Base-by-base conservation (phyloP, 2,113 vertebrate genomes). In the Neotoma lepida region DNA sequence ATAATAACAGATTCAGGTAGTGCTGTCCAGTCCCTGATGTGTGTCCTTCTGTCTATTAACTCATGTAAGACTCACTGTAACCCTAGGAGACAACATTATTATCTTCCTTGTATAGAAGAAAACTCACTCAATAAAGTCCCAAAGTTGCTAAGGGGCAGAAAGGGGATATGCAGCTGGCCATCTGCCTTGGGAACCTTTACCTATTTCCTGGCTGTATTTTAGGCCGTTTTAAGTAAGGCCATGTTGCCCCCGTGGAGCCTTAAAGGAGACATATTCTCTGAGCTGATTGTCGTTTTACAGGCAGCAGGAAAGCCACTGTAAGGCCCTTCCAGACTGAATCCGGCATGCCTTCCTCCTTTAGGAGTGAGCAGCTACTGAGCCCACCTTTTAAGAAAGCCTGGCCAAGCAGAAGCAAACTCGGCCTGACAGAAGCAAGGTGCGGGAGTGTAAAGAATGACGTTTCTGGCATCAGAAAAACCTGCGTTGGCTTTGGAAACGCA, bases 321-420 rank as follows among this genome's bases (percentile, higher is more conserved):
- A 70, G 70, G 33, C 86, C 76, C 61, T 88, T 54, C 82, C 30
- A 58, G 64, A 70, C 41, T 78, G 78, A 91, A 90, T 74, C 12
- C 68, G 56, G 66, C 41, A 61, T 41, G 73, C 74, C 71, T 88
- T 88, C 74, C 51, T 86, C 86, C 51, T 26, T 80, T 63, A 76
- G 41, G 88, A 91, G 49, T 54, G 74, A 24, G 1, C 39, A 85
- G 20, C 51, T 56, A 76, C 70, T 26, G 64, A 84, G 81, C 28
- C 66, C 77, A 95, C 86, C 91, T 93, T 95, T 92, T 90, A 88
- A 90, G 82, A 91, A 93, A 88, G 77, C 44, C 74, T 51, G 58
- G 93, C 78, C 87, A 89, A 97, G 90, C 87, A 89, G 96, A 96
- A 97, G 84, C 77, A 96, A 97, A 84, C 71, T 85, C 56, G 63